A percentile compares a stretch with the other conserved stretches of the same genome.
phyloP scores from a whole-genome alignment of 2,888 invertebrate species.

The Lordiphosa andalusiaca region DNA sequence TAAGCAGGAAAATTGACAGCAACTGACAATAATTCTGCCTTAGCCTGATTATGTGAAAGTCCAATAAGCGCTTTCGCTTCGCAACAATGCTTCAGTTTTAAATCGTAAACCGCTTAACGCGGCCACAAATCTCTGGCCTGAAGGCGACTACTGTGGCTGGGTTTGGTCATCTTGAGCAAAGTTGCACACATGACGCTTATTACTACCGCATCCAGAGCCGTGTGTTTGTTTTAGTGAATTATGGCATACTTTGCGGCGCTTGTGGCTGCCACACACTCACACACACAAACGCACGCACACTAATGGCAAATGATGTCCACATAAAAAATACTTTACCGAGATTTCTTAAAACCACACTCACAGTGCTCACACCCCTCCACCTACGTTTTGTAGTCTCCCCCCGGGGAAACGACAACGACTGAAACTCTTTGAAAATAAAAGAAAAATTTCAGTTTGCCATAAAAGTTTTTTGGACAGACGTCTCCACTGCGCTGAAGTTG shows the following conservation, averaged over 20 bases:
- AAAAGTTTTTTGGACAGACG: conserved; percentile 34
- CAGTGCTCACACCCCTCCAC: conserved; percentile 6
- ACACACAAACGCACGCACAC: conserved; percentile 3
- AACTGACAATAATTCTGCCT: conserved; percentile 11
- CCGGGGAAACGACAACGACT: background rate
- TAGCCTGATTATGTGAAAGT: conserved; percentile 4
- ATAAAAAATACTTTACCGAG: conserved; percentile 20
- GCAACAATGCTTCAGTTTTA: conserved; percentile 24
- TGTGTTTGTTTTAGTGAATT: conserved; percentile 22
- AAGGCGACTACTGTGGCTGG: conserved; percentile 24
- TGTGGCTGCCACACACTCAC: conserved; percentile 7
- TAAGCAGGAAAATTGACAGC: background rate
- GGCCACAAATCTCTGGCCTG: conserved; percentile 10
- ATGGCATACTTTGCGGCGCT: conserved; percentile 25
- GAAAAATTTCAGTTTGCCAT: conserved; percentile 19
- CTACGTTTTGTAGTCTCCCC: conserved; percentile 9
- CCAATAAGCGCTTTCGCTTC: conserved; percentile 19
- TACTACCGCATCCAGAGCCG: background rate
- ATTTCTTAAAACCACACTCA: conserved; percentile 20
- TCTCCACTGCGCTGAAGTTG: conserved; percentile 24
- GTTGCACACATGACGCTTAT: conserved; percentile 38
- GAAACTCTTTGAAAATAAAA: conserved; percentile 19
- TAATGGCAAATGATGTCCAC: conserved; percentile 19
- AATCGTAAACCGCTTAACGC: conserved; percentile 14
- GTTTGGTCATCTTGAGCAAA: conserved; percentile 32